Evolutionary conservation across 2,888 invertebrate genomes (phyloP).

Genomic region (Furcula furcula): DNA sequence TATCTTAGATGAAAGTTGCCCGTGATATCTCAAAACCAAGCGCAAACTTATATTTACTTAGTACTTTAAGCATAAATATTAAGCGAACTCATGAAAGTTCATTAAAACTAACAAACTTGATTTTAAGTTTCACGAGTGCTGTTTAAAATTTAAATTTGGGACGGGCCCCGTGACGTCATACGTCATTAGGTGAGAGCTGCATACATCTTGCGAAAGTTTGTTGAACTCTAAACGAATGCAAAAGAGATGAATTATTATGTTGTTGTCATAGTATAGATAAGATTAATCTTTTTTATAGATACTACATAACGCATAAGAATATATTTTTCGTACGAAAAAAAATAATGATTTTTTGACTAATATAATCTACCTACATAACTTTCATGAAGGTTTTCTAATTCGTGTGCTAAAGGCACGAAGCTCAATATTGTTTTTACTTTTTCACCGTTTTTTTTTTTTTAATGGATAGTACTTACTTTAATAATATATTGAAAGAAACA

Average conservation of each 20-base stretch:
- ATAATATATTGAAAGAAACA: no score
- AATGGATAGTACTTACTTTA: no score
- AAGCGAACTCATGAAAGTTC: constrained; percentile 34
- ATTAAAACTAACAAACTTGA: constrained; percentile 51
- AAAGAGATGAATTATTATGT: constrained; percentile 29
- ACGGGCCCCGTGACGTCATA: constrained; percentile 53
- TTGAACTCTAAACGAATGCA: constrained; percentile 55
- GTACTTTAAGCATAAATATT: constrained; percentile 33
- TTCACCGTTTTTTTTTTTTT: no score
- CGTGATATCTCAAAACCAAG: constrained; percentile 5
- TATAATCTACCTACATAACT: no score
- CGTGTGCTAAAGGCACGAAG: no score
- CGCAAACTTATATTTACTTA: constrained; percentile 16
- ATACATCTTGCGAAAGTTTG: constrained; percentile 53
- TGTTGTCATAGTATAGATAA: constrained; percentile 31
- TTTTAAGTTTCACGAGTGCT: constrained; percentile 45
- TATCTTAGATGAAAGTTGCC: neutral
- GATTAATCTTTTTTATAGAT: no score
- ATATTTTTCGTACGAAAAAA: no score
- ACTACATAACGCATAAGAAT: no score
- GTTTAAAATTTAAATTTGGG: constrained; percentile 55
- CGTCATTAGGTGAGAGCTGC: constrained; percentile 59
- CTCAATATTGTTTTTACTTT: no score
- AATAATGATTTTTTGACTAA: no score
- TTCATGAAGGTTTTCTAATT: no score